Base-by-base conservation (phyloP, 1,140 invertebrate species). In the Carcinoscorpius rotundicauda region DNA sequence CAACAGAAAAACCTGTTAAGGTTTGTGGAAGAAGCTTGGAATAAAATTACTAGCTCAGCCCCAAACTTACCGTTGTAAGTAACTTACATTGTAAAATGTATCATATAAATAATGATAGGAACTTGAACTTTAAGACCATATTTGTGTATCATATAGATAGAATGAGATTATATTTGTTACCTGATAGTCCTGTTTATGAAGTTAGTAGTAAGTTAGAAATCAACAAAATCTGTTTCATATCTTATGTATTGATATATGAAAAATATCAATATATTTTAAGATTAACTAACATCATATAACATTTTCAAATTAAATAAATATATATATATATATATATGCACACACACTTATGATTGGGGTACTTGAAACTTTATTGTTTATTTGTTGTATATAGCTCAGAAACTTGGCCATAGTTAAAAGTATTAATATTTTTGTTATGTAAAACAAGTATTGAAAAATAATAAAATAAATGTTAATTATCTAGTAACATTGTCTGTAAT, bases 1-100 rank as follows among this genome's bases (percentile, higher is more conserved):
- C 90, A 96, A 72, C 89, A 93, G 76, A 81, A 85, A n/a, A 87
- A 90, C 64, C 78, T 97, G 61, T 81, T 89, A 10, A 84, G 84
- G 71, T 86, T 89, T 29, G 91, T 93, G 29, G 84, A 90, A 67
- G 84, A 85, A 64, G 89, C 89, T 9, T 97, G 93, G 91, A 82
- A 82, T 61, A 86, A 86, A 74, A 93, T 97, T 71, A 83, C 91
- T 6, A 83, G 86, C 61, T 89, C 87, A 52, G 81, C 84, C 73
- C 79, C 82, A 70, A 86, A 86, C 68, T 95, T 97, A 75, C 93
- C 93, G 4, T 81, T 85, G 82, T 83, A 74, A 76, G 77, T 76
- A 50, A 50, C 11, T 1, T 61, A 29, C 29, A 29, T 29, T 29
- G 29, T 61, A 29, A 6, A 50, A 6, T 29, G 5, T 61, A 29